Evolutionary conservation across 1,140 invertebrate genomes (phyloP).

Genomic region (Bombus cullumanus): DNA sequence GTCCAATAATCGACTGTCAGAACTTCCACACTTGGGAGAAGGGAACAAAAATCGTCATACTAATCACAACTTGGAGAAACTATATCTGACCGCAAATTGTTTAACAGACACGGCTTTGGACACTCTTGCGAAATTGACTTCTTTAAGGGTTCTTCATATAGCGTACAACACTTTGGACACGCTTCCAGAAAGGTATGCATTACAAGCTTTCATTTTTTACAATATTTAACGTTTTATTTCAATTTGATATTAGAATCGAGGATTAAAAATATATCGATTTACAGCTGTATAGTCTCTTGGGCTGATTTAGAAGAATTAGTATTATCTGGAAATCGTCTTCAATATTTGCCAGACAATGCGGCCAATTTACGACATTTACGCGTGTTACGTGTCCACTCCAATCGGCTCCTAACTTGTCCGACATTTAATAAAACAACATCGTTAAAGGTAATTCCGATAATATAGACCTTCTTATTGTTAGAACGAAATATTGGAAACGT

Average conservation of each 20-base stretch:
- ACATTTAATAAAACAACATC: constrained; percentile 88
- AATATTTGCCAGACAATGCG: constrained; percentile 90
- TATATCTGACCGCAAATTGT: constrained; percentile 91
- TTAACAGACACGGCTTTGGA: constrained; percentile 89
- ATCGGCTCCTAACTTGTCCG: constrained; percentile 89
- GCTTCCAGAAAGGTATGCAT: constrained; percentile 86
- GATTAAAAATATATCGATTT: neutral
- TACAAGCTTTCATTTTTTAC: neutral
- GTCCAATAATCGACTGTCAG: constrained; percentile 89
- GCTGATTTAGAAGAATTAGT: constrained; percentile 91
- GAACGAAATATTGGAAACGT: too few species aligned
- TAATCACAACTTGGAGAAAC: constrained; percentile 85
- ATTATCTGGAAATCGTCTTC: constrained; percentile 91
- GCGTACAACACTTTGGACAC: constrained; percentile 90
- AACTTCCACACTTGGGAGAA: constrained; percentile 86
- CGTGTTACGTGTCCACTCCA: constrained; percentile 92
- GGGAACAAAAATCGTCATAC: constrained; percentile 70
- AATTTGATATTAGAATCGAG: neutral
- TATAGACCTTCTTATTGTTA: neutral
- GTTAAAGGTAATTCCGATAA: constrained; percentile 84
- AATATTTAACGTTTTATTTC: neutral
- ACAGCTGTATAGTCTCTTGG: constrained; percentile 89
- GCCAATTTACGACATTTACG: constrained; percentile 88
- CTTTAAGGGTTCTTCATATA: constrained; percentile 88
- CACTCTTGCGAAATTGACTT: constrained; percentile 86